A percentile compares a stretch with the other conserved stretches of the same genome.
Evolutionary conservation across 1,140 invertebrate species (phyloP).

Genomic region (Vollenhovia emeryi): DNA sequence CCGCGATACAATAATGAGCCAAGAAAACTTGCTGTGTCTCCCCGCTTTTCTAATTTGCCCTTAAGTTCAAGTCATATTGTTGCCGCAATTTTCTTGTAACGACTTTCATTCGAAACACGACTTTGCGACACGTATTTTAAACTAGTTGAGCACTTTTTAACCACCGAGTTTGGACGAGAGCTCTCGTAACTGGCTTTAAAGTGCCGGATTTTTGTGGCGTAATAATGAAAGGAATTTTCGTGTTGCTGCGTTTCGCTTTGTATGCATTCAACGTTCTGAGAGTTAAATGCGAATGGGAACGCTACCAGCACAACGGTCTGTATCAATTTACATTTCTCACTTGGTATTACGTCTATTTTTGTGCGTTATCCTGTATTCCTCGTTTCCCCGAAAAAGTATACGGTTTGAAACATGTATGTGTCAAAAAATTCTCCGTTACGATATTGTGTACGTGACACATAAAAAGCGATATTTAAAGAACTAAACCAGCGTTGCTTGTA

Average conservation of each 20-base stretch:
- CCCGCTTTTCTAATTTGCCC: conserved; percentile 49
- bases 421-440: neutral
- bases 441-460: neutral
- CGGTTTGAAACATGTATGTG: conserved; percentile 1
- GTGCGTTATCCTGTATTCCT: neutral
- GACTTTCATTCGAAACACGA: conserved; percentile 39
- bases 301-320: conserved; percentile 28
- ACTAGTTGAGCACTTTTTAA: conserved; percentile 53
- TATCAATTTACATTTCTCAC: conserved; percentile 53
- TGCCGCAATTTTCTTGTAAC: conserved; percentile 48
- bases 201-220: conserved; percentile 46
- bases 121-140: conserved; percentile 37
- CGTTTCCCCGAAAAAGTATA: conserved; percentile 9
- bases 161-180: conserved; percentile 35
- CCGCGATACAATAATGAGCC: neutral
- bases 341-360: conserved; percentile 9
- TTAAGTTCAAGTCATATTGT: conserved; percentile 50
- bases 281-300: conserved; percentile 46
- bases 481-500: neutral
- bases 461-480: neutral
- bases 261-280: conserved; percentile 16
- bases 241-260: conserved; percentile 45
- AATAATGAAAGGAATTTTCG: conserved; percentile 54
- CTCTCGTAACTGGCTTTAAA: conserved; percentile 51
- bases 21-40: conserved; percentile 25